phyloP scores from a whole-genome alignment of 1,140 invertebrate genomes.

The Lepidurus apus region DNA sequence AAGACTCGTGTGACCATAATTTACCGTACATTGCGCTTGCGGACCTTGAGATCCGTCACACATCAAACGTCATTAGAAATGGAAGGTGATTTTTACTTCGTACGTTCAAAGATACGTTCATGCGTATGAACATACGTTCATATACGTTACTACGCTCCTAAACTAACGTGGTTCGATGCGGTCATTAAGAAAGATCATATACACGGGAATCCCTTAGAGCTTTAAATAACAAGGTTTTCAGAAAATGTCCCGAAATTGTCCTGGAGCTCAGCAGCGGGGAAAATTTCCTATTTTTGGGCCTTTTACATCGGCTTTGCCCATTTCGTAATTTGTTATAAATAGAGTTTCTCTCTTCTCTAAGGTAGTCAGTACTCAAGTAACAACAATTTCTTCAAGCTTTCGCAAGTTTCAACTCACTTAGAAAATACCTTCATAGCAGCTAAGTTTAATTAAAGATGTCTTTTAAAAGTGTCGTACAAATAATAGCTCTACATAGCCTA shows the following conservation, averaged over 20 bases:
- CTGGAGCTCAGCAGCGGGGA: neutral
- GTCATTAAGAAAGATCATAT: no score
- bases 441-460: neutral
- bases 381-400: neutral
- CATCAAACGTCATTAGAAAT: no score
- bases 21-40: no score
- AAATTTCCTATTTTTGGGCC: neutral
- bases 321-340: neutral
- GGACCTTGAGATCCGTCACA: no score
- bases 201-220: no score
- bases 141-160: no score
- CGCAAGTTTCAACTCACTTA: neutral
- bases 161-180: no score
- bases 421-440: neutral
- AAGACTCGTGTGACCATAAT: no score
- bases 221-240: neutral
- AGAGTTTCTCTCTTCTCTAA: neutral
- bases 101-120: no score
- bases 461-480: neutral
- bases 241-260: slow-evolving; percentile 15
- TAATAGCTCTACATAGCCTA: neutral
- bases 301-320: neutral
- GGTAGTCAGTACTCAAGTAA: neutral
- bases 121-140: no score
- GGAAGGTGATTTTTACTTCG: no score